Base-by-base conservation (phyloP, 1,140 invertebrate species). In the Drosophila setifemur region DNA sequence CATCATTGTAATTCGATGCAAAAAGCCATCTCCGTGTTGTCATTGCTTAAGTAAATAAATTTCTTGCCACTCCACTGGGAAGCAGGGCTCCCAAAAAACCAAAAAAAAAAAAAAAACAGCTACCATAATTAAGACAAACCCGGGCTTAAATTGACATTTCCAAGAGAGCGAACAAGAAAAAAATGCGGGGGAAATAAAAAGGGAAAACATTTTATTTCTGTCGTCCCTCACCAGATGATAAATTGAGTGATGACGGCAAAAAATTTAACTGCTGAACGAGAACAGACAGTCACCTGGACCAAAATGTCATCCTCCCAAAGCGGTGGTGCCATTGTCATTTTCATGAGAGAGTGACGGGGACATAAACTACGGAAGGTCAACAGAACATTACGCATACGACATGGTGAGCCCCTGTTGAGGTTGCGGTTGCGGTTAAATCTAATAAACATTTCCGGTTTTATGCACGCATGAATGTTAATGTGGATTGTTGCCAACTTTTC, bases 401-500 rank as follows among this genome's bases (percentile, higher is more conserved):
- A 28, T 67, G 70, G 43, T 40, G 50, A 40, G 37, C 69, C 55
- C n/a, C n/a, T n/a, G n/a, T n/a, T n/a, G n/a, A n/a, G n/a, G n/a
- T n/a, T n/a, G n/a, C n/a, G 31, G 69, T 64, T 74, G 66, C 45
- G 74, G 75, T 74, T 85, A 68, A 71, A 79, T 72, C 55, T 86
- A 58, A 60, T 74, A 83, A 74, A 68, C 74, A 72, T 85, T 85
- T 79, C 66, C 66, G 66, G 52, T 43, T 61, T 58, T 43, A 54
- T 74, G 81, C 74, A 85, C 66, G 75, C 81, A 75, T 85, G 81
- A 79, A 86, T 85, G 70, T 85, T 85, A 77, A 82, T 86, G 74
- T 29, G 54, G 58, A 85, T 74, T 69, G 58, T 67, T 54, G 49
- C 44, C 50, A 83, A 85, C 58, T 82, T 82, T 82, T 73, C 53